Base-by-base conservation (phyloP, 2,888 invertebrate species). In the Nudaria mundana region DNA sequence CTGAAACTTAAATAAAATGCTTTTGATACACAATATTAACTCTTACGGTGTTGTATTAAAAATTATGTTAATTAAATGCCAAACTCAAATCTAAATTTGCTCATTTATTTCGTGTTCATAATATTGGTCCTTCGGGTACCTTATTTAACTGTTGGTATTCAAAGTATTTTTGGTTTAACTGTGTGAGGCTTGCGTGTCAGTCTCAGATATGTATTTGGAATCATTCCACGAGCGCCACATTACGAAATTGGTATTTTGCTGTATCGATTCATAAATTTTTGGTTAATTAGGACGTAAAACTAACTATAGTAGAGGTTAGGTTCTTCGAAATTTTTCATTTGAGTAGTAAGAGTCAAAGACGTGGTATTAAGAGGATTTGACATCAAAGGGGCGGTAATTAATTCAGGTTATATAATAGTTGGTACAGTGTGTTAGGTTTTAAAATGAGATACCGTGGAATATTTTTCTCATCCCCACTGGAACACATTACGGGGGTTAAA, bases 141-240 rank as follows among this genome's bases (percentile, higher is more conserved):
- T 74, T 71, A 66, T 75, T 76, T 78, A 77, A 73, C 71, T 71
- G 70, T 59, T 71, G 63, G 62, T 61, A 65, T 66, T 72, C 64
- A 60, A 70, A 71, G 63, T 66, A 70, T 75, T 77, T 79, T 76
- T 71, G 74, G 70, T 68, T 65, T 56, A 64, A 73, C 70, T 66
- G 70, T 65, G 64, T 67, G 67, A 67, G 66, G 62, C 52, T 71
- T 66, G 69, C 69, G 68, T 70, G 69, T 66, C 60, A 53, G 52
- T 63, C 56, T 58, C 56, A 53, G 61, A 63, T 65, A 66, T 66
- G 50, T 62, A 66, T 57, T 66, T 50, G 42, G 49, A 38, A 62
- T 59, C 63, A 71, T 69, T 71, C 61, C 44, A 59, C 42, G 60
- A 61, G 68, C 66, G 34, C 63, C 68, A 53, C 54, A 51, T 52